Percentiles rank a stretch among this genome's conserved stretches.
Evolutionary conservation across 2,113 vertebrate species (phyloP).

Genomic region (Muntiacus muntjak): DNA sequence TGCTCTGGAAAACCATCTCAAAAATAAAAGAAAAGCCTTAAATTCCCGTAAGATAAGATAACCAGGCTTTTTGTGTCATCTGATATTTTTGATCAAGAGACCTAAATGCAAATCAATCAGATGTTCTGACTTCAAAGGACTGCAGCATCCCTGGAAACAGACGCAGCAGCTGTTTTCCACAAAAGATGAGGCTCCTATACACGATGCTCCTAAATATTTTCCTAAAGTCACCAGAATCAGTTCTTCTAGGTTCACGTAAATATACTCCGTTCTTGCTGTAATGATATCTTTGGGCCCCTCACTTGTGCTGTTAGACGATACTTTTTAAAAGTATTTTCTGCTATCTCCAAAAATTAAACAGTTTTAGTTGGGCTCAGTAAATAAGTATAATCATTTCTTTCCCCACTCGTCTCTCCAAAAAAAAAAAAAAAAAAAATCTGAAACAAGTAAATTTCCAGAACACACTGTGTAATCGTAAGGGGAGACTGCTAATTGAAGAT

Average conservation of each 20-base stretch:
- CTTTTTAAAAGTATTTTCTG: background rate
- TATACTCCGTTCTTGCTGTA: background rate
- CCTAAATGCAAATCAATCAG: background rate
- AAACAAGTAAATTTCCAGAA: conserved; percentile 3
- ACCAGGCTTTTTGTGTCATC: background rate
- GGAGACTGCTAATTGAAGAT: background rate
- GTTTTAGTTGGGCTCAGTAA: background rate
- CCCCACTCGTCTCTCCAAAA: background rate
- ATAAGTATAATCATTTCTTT: background rate
- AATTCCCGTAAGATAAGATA: background rate
- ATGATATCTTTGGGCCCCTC: background rate
- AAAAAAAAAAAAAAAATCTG: background rate
- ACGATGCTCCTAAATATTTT: background rate
- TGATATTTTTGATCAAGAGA: background rate
- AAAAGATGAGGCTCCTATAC: background rate
- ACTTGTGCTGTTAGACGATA: background rate
- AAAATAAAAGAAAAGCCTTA: background rate
- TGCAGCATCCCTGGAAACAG: background rate
- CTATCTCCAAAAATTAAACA: background rate
- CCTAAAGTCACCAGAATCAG: background rate
- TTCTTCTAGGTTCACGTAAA: background rate
- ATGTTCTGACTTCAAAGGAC: background rate
- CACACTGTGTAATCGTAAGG: background rate
- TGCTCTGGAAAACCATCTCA: background rate
- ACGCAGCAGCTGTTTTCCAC: background rate